Evolutionary conservation across 2,113 vertebrate genomes (phyloP).

Genomic region (Heterochromis multidens): DNA sequence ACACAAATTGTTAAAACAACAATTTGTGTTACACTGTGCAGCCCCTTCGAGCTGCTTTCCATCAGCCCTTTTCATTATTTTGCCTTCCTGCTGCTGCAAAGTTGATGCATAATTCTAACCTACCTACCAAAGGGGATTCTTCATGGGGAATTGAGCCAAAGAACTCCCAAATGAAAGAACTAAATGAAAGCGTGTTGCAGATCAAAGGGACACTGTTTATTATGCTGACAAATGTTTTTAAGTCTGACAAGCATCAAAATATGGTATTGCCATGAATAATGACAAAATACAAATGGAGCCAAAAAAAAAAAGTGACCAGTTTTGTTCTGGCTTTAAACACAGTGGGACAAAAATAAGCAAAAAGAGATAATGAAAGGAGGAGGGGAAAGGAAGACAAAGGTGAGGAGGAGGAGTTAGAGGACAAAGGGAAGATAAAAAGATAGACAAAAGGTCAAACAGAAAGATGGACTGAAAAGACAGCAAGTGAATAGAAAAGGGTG

Average conservation of each 20-base stretch:
- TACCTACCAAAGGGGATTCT: slow-evolving; percentile 9
- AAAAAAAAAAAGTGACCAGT: background rate
- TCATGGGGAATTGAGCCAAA: slow-evolving; percentile 31
- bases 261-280: background rate
- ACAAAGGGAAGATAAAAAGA: slow-evolving; percentile 17
- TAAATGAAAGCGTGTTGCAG: slow-evolving; percentile 43
- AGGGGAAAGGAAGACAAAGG: background rate
- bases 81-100: slow-evolving; percentile 15
- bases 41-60: slow-evolving; percentile 5
- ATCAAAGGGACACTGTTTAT: slow-evolving; percentile 52
- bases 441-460: slow-evolving; percentile 37
- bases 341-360: background rate
- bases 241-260: slow-evolving; percentile 29
- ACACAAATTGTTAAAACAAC: background rate
- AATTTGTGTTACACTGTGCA: background rate
- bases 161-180: slow-evolving; percentile 27
- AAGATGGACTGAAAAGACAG: background rate
- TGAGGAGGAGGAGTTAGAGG: background rate
- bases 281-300: background rate
- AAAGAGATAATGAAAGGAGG: background rate
- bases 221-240: slow-evolving; percentile 36
- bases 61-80: slow-evolving; percentile 36
- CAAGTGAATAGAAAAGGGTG: background rate
- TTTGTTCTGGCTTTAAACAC: background rate
- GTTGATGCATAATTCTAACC: slow-evolving; percentile 44